A percentile compares a stretch with the other conserved stretches of the same genome.
Evolutionary conservation across 1,140 invertebrate genomes (phyloP).

Genomic region (Papilio polytes): DNA sequence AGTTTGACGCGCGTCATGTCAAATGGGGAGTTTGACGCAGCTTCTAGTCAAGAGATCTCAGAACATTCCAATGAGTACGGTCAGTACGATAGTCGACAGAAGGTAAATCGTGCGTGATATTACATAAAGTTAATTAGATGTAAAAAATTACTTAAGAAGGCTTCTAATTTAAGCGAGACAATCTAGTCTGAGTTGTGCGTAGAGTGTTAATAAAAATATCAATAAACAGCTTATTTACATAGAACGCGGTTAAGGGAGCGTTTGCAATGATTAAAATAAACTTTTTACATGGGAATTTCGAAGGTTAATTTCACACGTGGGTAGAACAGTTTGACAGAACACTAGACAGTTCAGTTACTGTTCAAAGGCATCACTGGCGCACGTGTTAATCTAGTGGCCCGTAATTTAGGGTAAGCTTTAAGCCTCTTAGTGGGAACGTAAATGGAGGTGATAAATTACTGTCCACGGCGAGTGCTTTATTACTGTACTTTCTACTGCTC

Average conservation of each 20-base stretch:
- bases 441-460: too few species aligned
- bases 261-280: background rate
- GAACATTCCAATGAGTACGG: slow-evolving; percentile 56
- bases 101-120: slow-evolving; percentile 74
- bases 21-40: slow-evolving; percentile 29
- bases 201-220: slow-evolving; percentile 55
- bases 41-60: slow-evolving; percentile 69
- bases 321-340: too few species aligned
- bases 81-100: slow-evolving; percentile 40
- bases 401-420: too few species aligned
- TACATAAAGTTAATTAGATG: slow-evolving; percentile 68
- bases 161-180: slow-evolving; percentile 61
- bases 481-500: too few species aligned
- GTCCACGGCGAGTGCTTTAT: too few species aligned
- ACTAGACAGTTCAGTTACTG: too few species aligned
- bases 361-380: too few species aligned
- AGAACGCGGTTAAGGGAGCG: slow-evolving; percentile 38
- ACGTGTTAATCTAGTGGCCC: too few species aligned
- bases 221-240: slow-evolving; percentile 53
- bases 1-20: slow-evolving; percentile 28
- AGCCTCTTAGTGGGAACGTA: too few species aligned
- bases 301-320: background rate
- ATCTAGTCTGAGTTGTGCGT: slow-evolving; percentile 73
- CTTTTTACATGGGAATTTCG: background rate
- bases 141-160: slow-evolving; percentile 62